These are phyloP conservation scores for Palythoa heliodiscus DNA, from an alignment of 92 coral and sea anemone species.

Conservation along the genomic window DNA sequence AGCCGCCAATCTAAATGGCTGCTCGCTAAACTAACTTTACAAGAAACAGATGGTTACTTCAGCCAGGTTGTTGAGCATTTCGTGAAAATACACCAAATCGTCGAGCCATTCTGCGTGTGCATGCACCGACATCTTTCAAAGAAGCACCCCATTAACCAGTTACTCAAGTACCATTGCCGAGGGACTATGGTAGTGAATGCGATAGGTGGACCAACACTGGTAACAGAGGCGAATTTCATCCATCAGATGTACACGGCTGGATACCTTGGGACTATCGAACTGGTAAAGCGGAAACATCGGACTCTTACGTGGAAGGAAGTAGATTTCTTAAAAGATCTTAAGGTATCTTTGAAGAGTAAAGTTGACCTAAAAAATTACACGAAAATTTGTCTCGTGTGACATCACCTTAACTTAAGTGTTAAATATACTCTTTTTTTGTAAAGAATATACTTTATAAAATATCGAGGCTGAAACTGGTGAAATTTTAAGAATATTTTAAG, in stretches of 20 bases:
- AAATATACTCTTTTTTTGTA: too few species aligned
- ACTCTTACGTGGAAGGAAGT: constrained; percentile 74
- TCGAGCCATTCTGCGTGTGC: constrained; percentile 71
- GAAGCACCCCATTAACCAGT: constrained; percentile 56
- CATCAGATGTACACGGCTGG: constrained; percentile 79
- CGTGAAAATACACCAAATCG: constrained; percentile 56
- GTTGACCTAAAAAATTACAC: too few species aligned
- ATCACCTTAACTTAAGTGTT: too few species aligned
- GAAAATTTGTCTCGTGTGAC: too few species aligned
- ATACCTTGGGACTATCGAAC: constrained; percentile 55
- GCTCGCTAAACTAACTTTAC: constrained; percentile 64
- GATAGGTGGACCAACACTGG: constrained; percentile 70
- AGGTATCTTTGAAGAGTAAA: constrained; percentile 49
- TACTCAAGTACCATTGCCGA: constrained; percentile 70
- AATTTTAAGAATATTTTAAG: too few species aligned
- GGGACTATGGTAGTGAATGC: constrained; percentile 55
- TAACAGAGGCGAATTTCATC: constrained; percentile 49
- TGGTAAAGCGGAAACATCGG: constrained; percentile 59
- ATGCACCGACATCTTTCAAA: constrained; percentile 61
- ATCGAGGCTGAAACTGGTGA: too few species aligned
- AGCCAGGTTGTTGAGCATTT: constrained; percentile 63
- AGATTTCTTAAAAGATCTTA: constrained; percentile 66
- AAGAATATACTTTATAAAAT: too few species aligned
- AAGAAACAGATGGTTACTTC: constrained; percentile 57
- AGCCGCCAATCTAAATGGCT: constrained; percentile 51